Percentiles rank a stretch among this genome's conserved stretches.
These are phyloP conservation scores for Acrocephalus kingi DNA, from an alignment of 2,113 vertebrate species.

Conservation along the genomic window DNA sequence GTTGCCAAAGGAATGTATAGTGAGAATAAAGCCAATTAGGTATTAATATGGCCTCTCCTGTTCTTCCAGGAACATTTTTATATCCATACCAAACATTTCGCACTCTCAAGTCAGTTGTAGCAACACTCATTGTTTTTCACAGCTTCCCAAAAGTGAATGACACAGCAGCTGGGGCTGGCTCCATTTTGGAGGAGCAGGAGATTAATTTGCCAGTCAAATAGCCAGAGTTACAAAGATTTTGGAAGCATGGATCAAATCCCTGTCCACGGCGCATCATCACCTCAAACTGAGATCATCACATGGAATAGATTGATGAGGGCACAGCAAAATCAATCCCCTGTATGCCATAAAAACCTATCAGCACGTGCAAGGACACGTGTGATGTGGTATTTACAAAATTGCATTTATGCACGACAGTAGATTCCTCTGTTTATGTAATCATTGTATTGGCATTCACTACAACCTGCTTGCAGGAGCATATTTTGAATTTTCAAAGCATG, in stretches of 20 bases:
- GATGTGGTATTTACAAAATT: not conserved
- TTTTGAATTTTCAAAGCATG: conserved; percentile 1
- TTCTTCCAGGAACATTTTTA: not conserved
- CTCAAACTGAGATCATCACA: not conserved
- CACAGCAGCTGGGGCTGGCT: not conserved
- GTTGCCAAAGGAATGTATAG: not conserved
- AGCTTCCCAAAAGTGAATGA: not conserved
- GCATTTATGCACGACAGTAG: not conserved
- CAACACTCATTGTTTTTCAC: not conserved
- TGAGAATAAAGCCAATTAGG: not conserved
- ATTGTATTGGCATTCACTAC: not conserved
- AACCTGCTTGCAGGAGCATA: not conserved
- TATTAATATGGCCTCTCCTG: not conserved
- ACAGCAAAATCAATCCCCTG: not conserved
- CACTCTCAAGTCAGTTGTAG: not conserved
- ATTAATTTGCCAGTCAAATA: not conserved
- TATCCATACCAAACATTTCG: not conserved
- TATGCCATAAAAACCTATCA: not conserved
- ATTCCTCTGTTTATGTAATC: not conserved
- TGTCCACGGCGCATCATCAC: not conserved
- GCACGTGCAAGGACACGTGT: not conserved
- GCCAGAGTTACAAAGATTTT: not conserved
- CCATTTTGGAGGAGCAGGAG: not conserved
- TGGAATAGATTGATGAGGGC: not conserved
- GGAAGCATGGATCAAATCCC: not conserved